These are phyloP conservation scores for Halcyon leucocephala DNA, from an alignment of 2,797 vertebrate species.

Conservation along the genomic window DNA sequence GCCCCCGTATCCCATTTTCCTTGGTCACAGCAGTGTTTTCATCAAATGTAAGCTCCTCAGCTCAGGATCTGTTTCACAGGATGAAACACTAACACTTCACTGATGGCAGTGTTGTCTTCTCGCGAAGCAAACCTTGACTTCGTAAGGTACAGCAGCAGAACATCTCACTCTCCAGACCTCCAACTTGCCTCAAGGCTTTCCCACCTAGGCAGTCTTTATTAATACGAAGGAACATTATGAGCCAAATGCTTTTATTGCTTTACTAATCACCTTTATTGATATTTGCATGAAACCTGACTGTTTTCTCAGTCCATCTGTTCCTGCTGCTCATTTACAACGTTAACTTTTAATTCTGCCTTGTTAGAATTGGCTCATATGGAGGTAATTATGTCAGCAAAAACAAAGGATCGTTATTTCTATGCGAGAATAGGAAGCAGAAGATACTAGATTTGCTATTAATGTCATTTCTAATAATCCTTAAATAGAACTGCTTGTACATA, in stretches of 20 bases:
- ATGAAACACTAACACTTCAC: not conserved
- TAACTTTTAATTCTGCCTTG: slow-evolving; percentile 41
- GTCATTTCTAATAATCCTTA: slow-evolving; percentile 17
- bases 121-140: not conserved
- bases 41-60: not conserved
- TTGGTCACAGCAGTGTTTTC: not conserved
- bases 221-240: not conserved
- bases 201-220: not conserved
- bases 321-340: slow-evolving; percentile 29
- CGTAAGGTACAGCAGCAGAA: not conserved
- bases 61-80: not conserved
- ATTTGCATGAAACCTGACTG: slow-evolving; percentile 41
- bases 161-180: not conserved
- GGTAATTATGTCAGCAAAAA: slow-evolving; percentile 47
- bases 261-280: slow-evolving; percentile 47
- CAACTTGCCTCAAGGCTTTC: not conserved
- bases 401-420: slow-evolving; percentile 6
- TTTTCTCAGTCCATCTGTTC: slow-evolving; percentile 54
- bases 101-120: not conserved
- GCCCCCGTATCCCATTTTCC: not conserved
- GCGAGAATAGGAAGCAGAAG: slow-evolving; percentile 1
- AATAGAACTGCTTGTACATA: slow-evolving; percentile 21
- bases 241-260: not conserved
- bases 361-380: slow-evolving; percentile 19
- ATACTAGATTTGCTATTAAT: slow-evolving; percentile 15